phyloP scores from a whole-genome alignment of 2,888 invertebrate species.

The Epirrita christyi region DNA sequence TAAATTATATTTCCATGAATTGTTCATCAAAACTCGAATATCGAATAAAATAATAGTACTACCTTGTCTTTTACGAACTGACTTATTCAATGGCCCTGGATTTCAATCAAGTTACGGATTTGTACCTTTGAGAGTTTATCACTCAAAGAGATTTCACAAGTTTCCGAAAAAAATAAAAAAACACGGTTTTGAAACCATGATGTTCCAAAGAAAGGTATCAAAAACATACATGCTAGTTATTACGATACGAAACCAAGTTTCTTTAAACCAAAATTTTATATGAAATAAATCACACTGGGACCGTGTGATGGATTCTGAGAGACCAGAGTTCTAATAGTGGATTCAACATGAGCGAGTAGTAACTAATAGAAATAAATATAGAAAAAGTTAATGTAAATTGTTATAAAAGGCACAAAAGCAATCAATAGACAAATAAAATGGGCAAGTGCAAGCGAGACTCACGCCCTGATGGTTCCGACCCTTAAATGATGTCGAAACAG shows the following conservation, averaged over 20 bases:
- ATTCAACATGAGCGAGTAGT: background rate
- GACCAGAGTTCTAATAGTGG: background rate
- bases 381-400: background rate
- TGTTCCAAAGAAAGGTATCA: too few species aligned
- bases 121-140: background rate
- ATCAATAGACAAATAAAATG: background rate
- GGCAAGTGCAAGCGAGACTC: too few species aligned
- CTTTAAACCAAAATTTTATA: too few species aligned
- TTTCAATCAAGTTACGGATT: background rate
- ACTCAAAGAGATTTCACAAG: background rate
- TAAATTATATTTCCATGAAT: background rate
- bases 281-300: too few species aligned
- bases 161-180: too few species aligned
- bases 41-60: background rate
- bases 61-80: background rate
- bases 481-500: too few species aligned
- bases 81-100: background rate
- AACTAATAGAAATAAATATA: background rate
- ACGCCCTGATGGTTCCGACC: too few species aligned
- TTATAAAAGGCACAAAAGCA: background rate
- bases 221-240: too few species aligned
- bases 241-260: too few species aligned
- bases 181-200: too few species aligned
- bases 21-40: background rate
- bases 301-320: too few species aligned